phyloP scores from a whole-genome alignment of 2,888 invertebrate genomes.

The Hydroisotoma schaefferi region DNA sequence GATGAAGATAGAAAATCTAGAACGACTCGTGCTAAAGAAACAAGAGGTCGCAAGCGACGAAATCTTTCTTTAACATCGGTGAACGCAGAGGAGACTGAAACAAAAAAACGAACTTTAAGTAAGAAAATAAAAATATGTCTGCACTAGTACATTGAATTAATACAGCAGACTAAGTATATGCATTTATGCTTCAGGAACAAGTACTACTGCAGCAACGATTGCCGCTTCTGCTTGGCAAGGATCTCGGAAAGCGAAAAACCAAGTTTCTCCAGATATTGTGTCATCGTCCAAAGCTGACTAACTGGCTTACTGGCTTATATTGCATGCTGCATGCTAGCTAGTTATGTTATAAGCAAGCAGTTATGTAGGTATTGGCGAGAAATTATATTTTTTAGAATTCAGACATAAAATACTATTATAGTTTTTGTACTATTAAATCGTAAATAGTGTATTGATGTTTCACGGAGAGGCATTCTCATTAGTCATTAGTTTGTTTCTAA shows the following conservation, averaged over 20 bases:
- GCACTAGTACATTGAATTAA: background rate
- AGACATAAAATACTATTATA: no score
- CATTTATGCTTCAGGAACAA: slow-evolving; percentile 2
- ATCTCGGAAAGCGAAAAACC: background rate
- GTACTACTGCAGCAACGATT: slow-evolving; percentile 9
- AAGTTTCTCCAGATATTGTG: background rate
- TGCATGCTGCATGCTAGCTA: no score
- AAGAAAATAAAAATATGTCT: background rate
- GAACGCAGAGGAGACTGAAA: slow-evolving; percentile 2
- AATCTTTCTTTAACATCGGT: background rate
- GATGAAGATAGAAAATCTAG: background rate
- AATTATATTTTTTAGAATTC: no score
- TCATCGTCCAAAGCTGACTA: no score
- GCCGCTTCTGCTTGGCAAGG: slow-evolving; percentile 11
- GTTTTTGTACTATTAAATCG: no score
- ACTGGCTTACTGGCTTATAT: no score
- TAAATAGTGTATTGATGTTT: no score
- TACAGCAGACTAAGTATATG: background rate
- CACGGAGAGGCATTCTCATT: no score
- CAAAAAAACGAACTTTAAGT: slow-evolving; percentile 6
- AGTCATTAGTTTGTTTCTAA: no score
- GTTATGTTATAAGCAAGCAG: no score
- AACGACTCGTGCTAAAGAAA: background rate
- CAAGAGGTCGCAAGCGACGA: slow-evolving; percentile 3
- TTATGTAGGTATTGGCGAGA: no score